Evolutionary conservation across 2,113 vertebrate genomes (phyloP), one percentile per base, ranked within the genome.

Genomic region (Nerophis ophidion): DNA sequence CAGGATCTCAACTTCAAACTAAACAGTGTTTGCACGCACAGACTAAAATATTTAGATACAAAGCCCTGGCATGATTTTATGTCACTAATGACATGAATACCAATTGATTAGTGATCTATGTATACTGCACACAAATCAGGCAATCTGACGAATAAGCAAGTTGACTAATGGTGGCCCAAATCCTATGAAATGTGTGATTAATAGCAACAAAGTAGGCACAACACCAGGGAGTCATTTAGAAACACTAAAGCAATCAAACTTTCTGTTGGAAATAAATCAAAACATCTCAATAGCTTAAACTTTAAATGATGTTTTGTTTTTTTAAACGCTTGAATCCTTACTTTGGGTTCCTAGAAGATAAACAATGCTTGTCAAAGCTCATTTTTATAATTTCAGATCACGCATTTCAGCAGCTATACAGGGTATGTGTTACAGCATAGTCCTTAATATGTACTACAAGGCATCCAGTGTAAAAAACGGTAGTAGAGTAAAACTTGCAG

Each of bases 81-180:
- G 26, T 50, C 26, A 26, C 5, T 5, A 11, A 26, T 26, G 7
- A 19, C 4, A 34, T 52, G 26, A 33, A 34, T 56, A 8, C 14
- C 10, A 9, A 5, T 56, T 56, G n/a, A 42, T 56, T 42, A 42
- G 45, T n/a, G 44, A 48, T 14, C 15, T 13, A 36, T 35, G 42
- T 46, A 45, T 47, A 14, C 44, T 59, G 9, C 19, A 47, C 44
- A 13, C 42, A 57, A 54, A 16, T 11, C 35, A 42, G 15, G 38
- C 8, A 38, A 59, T 48, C 49, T 45, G 59, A 35, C 42, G 60
- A 33, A 52, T 13, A 38, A 63, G 55, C 54, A 38, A 63, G 55
- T 49, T 45, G 59, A 35, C 48, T 65, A 33, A 52, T 13, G 52
- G n/a, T n/a, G 46, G 42, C 17, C 46, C 11, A 56, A 15, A 48